A percentile compares a stretch with the other conserved stretches of the same genome.
phyloP scores from a whole-genome alignment of 2,113 vertebrate genomes.

The Phaethornis superciliosus region DNA sequence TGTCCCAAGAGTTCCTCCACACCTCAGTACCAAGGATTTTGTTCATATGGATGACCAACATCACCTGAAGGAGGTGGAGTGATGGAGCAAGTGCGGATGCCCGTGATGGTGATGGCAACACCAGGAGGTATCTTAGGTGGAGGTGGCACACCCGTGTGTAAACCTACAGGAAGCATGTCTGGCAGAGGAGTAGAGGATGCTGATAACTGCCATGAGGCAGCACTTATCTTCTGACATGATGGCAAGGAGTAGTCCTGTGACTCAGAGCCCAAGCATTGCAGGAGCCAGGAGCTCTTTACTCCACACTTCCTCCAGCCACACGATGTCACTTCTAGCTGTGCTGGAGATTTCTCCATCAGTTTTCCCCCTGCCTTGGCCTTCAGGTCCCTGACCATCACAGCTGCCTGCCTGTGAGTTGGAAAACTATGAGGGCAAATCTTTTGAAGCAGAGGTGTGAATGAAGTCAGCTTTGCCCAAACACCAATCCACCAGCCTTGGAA shows the following conservation, averaged over 20 bases:
- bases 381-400: not conserved
- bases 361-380: not conserved
- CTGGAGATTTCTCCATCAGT: not conserved
- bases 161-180: not conserved
- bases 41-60: not conserved
- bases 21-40: not conserved
- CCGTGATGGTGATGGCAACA: not conserved
- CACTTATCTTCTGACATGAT: not conserved
- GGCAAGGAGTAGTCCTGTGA: not conserved
- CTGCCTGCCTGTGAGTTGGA: not conserved
- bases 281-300: not conserved
- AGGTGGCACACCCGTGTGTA: too few relatives aligned
- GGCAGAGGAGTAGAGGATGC: not conserved
- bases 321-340: too few relatives aligned
- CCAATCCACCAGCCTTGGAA: not conserved
- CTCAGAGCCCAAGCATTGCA: not conserved
- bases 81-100: not conserved
- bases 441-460: not conserved
- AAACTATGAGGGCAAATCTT: not conserved
- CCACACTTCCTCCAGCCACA: not conserved
- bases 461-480: not conserved
- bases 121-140: not conserved
- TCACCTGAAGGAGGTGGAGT: not conserved
- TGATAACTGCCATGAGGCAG: fast-evolving
- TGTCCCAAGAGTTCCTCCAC: not conserved